Conservation (phyloP, 2,113 vertebrate genomes). For the Cranoglanis bouderius region DNA sequence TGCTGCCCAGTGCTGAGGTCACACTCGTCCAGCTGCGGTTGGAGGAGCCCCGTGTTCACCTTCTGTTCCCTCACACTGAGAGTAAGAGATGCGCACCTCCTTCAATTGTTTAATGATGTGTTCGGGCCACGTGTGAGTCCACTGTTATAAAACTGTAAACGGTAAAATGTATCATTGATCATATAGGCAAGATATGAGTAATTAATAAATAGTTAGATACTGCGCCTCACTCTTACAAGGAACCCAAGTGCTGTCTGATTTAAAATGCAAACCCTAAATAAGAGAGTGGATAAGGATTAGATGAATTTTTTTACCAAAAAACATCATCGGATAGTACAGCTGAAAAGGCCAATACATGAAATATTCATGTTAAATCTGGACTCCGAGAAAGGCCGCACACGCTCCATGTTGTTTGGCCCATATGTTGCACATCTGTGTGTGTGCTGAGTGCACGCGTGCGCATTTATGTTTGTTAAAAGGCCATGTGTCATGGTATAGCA, state of each 20-base stretch:
- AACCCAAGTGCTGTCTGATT: not conserved
- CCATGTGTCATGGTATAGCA: conserved; percentile 41
- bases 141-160: not conserved
- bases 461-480: conserved; percentile 39
- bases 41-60: conserved; percentile 3
- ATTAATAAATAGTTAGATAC: not conserved
- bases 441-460: not conserved
- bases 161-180: not conserved
- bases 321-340: not conserved
- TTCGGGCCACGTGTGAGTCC: not conserved
- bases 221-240: not conserved
- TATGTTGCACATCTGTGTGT: conserved; percentile 48
- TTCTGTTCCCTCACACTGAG: conserved; percentile 8
- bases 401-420: conserved; percentile 23
- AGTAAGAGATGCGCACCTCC: conserved; percentile 16
- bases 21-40: conserved; percentile 46
- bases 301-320: not conserved
- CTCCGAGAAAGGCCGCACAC: conserved; percentile 11
- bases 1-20: conserved; percentile 51
- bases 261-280: not conserved
- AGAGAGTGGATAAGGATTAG: not conserved
- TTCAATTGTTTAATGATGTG: conserved; percentile 22
- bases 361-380: conserved; percentile 47
- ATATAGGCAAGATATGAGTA: not conserved
- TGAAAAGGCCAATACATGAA: conserved; percentile 34